Conservation (phyloP, 2,113 vertebrate species). For the Baryphthengus martii region DNA sequence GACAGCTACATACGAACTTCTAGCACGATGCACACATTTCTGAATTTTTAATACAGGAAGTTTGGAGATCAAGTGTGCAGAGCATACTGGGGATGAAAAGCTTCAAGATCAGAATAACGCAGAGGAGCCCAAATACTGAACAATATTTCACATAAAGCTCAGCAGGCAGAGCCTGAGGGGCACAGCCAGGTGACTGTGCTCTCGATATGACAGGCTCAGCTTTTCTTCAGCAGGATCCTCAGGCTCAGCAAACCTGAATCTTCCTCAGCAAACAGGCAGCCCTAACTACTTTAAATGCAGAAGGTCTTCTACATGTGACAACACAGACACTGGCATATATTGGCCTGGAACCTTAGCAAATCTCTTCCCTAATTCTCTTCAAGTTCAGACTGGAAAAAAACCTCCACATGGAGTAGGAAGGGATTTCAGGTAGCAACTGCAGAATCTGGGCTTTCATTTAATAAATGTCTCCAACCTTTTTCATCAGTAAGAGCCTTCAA, state of each 20-base stretch:
- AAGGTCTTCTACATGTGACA: not conserved
- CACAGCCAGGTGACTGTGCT: not conserved
- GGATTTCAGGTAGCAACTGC: not conserved
- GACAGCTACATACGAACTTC: not conserved
- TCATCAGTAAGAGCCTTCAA: not conserved
- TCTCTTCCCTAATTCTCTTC: not conserved
- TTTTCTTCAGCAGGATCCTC: not conserved
- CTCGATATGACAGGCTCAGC: not conserved
- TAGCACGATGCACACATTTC: not conserved
- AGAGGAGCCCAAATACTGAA: not conserved
- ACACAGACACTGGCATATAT: not conserved
- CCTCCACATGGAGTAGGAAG: not conserved
- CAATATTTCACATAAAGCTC: not conserved
- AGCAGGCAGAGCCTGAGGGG: not conserved
- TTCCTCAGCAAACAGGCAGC: not conserved
- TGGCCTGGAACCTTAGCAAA: not conserved
- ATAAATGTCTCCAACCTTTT: not conserved
- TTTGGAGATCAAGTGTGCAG: not conserved
- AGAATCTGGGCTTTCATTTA: not conserved
- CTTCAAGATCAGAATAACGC: not conserved
- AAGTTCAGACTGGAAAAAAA: not conserved
- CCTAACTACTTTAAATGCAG: not conserved
- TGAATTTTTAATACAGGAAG: not conserved
- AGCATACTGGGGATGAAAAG: not conserved
- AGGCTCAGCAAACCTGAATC: not conserved